Evolutionary conservation across 2,797 vertebrate species (phyloP).

Genomic region (Myripristis jacobus): DNA sequence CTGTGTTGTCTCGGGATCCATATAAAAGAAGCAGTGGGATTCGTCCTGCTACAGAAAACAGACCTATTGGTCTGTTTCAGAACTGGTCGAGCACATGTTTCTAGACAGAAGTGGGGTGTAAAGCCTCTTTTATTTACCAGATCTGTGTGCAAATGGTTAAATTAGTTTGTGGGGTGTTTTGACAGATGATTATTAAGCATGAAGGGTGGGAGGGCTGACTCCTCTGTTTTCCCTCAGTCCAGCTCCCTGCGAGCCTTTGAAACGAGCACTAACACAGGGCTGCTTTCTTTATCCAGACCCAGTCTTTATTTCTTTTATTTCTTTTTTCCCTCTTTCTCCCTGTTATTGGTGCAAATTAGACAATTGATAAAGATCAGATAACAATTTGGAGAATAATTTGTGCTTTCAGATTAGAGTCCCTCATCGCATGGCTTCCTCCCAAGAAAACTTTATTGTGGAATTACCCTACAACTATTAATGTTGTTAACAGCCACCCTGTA

Average conservation of each 20-base stretch:
- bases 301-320: conserved; percentile 35
- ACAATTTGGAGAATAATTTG: conserved; percentile 41
- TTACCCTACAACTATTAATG: not conserved
- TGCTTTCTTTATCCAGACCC: conserved; percentile 60
- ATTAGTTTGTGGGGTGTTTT: conserved; percentile 88
- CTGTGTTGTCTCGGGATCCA: conserved; percentile 80
- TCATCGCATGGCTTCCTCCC: not conserved
- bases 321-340: conserved; percentile 5
- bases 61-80: conserved; percentile 86
- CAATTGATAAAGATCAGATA: conserved; percentile 48
- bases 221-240: conserved; percentile 67
- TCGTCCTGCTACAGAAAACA: conserved; percentile 82
- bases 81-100: conserved; percentile 87
- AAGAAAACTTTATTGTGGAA: not conserved
- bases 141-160: conserved; percentile 86
- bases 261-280: conserved; percentile 74
- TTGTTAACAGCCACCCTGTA: conserved; percentile 64
- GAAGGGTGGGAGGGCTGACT: conserved; percentile 82
- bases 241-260: conserved; percentile 73
- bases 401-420: conserved; percentile 22
- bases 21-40: conserved; percentile 85
- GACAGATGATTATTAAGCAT: conserved; percentile 86
- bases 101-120: conserved; percentile 78
- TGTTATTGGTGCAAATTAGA: conserved; percentile 52
- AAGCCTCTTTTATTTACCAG: conserved; percentile 82